Conservation (phyloP, 2,888 invertebrate genomes). For the Seira ritae region DNA sequence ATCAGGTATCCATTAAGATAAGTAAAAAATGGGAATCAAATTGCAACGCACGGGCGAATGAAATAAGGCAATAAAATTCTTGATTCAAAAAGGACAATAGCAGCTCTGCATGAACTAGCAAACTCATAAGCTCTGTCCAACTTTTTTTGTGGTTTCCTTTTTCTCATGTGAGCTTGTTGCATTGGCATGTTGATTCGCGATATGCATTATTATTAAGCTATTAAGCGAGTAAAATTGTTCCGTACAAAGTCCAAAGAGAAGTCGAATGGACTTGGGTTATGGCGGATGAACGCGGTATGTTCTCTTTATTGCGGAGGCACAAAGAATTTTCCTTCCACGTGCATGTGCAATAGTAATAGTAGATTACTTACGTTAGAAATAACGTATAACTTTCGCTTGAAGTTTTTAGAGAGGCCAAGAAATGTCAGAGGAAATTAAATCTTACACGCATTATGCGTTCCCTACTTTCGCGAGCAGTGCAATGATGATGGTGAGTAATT, state of each 20-base stretch:
- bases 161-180: too few relatives aligned
- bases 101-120: too few relatives aligned
- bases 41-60: too few relatives aligned
- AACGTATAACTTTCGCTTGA: not conserved
- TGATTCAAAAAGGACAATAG: too few relatives aligned
- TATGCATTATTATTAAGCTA: slow-evolving; percentile 13
- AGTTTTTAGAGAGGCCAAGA: too few relatives aligned
- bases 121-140: too few relatives aligned
- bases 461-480: not conserved
- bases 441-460: not conserved
- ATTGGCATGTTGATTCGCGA: too few relatives aligned
- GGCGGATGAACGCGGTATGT: not conserved
- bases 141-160: slow-evolving; percentile 43
- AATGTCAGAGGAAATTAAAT: too few relatives aligned
- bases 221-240: slow-evolving; percentile 38
- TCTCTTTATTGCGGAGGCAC: too few relatives aligned
- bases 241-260: slow-evolving; percentile 42
- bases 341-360: not conserved
- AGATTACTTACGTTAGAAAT: not conserved
- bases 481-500: not conserved
- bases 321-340: slow-evolving; percentile 12
- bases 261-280: not conserved
- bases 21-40: too few relatives aligned
- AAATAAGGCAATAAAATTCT: too few relatives aligned
- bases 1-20: too few relatives aligned